phyloP scores from a whole-genome alignment of 1,140 invertebrate species.

The Diorhabda sublineata region DNA sequence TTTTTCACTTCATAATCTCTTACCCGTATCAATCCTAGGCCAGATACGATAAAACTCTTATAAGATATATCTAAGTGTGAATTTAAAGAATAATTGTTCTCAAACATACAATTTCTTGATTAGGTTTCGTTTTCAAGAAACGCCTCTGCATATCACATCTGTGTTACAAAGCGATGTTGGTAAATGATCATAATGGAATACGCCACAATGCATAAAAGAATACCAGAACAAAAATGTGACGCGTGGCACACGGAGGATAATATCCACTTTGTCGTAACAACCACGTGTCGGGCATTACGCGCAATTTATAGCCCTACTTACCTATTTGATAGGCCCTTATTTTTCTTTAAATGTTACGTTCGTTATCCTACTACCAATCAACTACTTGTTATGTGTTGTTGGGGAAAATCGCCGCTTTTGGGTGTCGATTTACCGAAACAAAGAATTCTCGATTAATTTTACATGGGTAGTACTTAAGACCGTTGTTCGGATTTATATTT shows the following conservation, averaged over 20 bases:
- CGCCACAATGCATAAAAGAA: slow-evolving; percentile 16
- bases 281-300: slow-evolving; percentile 19
- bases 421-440: neutral
- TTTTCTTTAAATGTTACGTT: slow-evolving; percentile 19
- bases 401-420: neutral
- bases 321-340: slow-evolving; percentile 22
- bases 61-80: too few species aligned
- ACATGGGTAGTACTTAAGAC: neutral
- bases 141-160: slow-evolving; percentile 9
- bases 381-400: slow-evolving; percentile 11
- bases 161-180: slow-evolving; percentile 6
- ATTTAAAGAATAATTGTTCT: too few species aligned
- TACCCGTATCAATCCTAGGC: too few species aligned
- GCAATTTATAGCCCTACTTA: slow-evolving; percentile 21
- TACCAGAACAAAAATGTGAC: slow-evolving; percentile 19
- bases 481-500: too few species aligned
- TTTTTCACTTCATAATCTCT: too few species aligned
- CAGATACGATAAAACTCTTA: too few species aligned
- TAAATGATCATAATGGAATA: slow-evolving; percentile 12
- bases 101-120: too few species aligned
- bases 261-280: slow-evolving; percentile 22
- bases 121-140: too few species aligned
- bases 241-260: slow-evolving; percentile 13
- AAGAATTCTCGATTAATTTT: neutral
- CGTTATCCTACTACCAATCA: slow-evolving; percentile 13